Evolutionary conservation across 1,140 invertebrate genomes (phyloP).

Genomic region (Drosophila miranda): DNA sequence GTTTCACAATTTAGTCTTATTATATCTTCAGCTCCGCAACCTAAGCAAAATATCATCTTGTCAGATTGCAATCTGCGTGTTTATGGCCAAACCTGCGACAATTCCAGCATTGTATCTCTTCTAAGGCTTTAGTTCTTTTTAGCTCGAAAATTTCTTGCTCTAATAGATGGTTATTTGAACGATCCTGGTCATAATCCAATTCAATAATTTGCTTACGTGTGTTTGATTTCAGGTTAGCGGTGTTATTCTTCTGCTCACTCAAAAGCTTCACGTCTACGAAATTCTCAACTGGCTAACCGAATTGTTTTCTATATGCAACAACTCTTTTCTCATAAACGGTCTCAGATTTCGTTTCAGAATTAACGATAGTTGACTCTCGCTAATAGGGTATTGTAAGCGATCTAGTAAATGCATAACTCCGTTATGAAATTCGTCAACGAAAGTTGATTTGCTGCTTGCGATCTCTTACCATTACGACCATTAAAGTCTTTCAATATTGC

Average conservation of each 20-base stretch:
- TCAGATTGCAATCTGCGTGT: too few relatives aligned
- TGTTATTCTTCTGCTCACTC: background rate
- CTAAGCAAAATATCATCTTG: too few relatives aligned
- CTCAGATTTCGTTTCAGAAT: conserved; percentile 2
- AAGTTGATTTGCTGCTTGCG: conserved; percentile 1
- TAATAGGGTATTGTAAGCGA: background rate
- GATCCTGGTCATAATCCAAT: too few relatives aligned
- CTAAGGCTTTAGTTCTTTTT: too few relatives aligned
- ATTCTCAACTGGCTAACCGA: too few relatives aligned
- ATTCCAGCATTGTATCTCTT: background rate
- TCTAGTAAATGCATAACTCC: background rate
- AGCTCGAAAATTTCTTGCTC: background rate
- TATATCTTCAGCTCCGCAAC: too few relatives aligned
- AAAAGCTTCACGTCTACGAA: background rate
- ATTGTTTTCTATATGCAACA: background rate
- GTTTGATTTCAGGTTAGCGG: background rate
- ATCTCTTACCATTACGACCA: too few relatives aligned
- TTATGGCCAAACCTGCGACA: background rate
- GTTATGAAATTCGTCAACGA: conserved; percentile 1
- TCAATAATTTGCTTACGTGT: too few relatives aligned
- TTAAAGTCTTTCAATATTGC: too few relatives aligned
- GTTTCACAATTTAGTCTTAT: too few relatives aligned
- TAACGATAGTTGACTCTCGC: background rate
- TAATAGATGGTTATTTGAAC: background rate
- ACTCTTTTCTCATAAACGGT: background rate